Percentiles rank a stretch among this genome's conserved stretches.
These are phyloP conservation scores for Hyla sarda DNA, from an alignment of 2,113 vertebrate species.

Conservation along the genomic window DNA sequence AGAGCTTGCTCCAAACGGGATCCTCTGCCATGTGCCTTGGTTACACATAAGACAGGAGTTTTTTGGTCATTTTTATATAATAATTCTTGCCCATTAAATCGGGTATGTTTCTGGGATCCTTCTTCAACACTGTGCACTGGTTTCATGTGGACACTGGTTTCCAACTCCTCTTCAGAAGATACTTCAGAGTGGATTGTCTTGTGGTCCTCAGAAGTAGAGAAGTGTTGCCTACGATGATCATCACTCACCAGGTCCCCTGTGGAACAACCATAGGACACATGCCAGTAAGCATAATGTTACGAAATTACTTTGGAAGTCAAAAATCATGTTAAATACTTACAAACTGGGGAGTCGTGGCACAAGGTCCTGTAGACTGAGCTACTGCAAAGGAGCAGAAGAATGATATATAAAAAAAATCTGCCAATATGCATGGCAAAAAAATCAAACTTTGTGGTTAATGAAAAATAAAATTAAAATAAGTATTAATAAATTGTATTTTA, in stretches of 20 bases:
- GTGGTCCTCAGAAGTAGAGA: background rate
- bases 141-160: background rate
- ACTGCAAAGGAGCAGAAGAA: conserved; percentile 56
- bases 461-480: conserved; percentile 2
- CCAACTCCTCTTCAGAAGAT: background rate
- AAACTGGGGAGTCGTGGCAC: conserved; percentile 13
- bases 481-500: background rate
- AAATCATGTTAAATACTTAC: conserved; percentile 15
- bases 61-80: no score
- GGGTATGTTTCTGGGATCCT: background rate
- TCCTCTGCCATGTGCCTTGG: background rate
- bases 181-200: background rate
- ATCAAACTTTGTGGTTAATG: background rate
- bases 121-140: background rate
- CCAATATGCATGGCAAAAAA: background rate
- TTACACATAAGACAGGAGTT: background rate
- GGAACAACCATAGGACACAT: background rate
- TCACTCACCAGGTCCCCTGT: background rate
- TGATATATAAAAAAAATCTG: background rate
- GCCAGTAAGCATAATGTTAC: background rate
- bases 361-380: conserved; percentile 40
- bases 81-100: background rate
- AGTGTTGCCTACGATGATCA: background rate
- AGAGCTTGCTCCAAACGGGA: background rate
- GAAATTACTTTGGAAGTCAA: background rate